Evolutionary conservation across 2,113 vertebrate genomes (phyloP), one percentile per base, ranked within the genome.

Genomic region (Falcunculus frontatus): DNA sequence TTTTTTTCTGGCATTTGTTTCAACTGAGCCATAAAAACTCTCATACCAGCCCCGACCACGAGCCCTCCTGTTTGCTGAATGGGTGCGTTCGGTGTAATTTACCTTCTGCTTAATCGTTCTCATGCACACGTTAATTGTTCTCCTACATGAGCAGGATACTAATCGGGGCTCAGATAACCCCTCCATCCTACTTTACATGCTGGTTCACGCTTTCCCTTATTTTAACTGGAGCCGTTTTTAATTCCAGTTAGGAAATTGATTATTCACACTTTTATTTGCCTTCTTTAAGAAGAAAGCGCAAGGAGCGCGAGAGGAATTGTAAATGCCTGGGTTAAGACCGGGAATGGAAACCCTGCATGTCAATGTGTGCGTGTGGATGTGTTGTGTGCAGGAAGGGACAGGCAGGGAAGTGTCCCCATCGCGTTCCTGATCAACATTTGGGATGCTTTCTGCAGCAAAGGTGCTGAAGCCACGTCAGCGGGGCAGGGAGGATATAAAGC

Each of bases 231-330:
- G 92, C 86, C 25, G n/a, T 35, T 96, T 92, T 91, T 94, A 96
- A 97, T 89, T 95, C 95, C 89, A 96, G 90, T 87, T 97, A 95
- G 95, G 91, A 95, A 96, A 97, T 97, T 96, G 97, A 96, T 97
- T 96, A 96, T 96, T 97, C 96, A 97, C 85, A 96, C 96, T 90
- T 96, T 92, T 97, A 93, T 97, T 96, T 94, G 95, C 89, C 96
- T 97, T 90, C 89, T 96, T 95, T 78, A 53, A 77, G 87, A 86
- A 88, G 82, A 96, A 93, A 93, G 91, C 89, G 39, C 23, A 0
- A 86, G 91, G 68, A 92, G 88, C 64, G 9, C 87, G 93, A 80
- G 84, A 94, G 88, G 96, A 97, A 97, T 96, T 95, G 81, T 65
- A 97, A 97, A 89, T 20, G 78, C 72, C 57, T 53, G 65, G 89